Evolutionary conservation across 2,113 vertebrate genomes (phyloP).

Genomic region (Pica pica): DNA sequence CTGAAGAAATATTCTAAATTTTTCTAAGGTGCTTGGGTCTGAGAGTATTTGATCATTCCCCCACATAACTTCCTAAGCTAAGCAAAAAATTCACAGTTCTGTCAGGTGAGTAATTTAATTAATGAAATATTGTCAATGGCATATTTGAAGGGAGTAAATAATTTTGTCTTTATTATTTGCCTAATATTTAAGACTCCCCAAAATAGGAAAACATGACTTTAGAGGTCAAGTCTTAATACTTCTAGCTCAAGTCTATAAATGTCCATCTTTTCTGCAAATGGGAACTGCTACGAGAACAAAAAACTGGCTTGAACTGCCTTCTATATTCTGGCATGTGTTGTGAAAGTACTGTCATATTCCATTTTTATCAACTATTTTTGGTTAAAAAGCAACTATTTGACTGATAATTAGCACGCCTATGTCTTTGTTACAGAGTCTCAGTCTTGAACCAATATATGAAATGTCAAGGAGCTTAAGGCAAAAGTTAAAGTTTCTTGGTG

Average conservation of each 20-base stretch:
- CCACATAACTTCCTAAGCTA: background rate
- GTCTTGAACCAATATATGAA: background rate
- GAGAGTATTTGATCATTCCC: background rate
- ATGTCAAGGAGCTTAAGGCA: background rate
- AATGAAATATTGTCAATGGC: background rate
- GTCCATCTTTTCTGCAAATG: background rate
- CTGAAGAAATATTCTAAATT: background rate
- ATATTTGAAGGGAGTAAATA: background rate
- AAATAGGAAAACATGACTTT: background rate
- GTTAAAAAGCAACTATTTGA: background rate
- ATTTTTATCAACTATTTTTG: constrained; percentile 10
- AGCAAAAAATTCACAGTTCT: background rate
- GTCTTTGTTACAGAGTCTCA: background rate
- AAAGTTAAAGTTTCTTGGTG: background rate
- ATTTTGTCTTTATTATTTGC: background rate
- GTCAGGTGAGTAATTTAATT: background rate
- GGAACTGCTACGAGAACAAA: background rate
- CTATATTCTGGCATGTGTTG: background rate
- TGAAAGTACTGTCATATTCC: constrained; percentile 4
- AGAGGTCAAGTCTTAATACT: background rate
- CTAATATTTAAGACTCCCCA: background rate
- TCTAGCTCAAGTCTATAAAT: background rate
- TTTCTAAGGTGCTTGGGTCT: background rate
- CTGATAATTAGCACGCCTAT: background rate
- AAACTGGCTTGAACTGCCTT: background rate